These are phyloP conservation scores for Heliconius erato DNA, from an alignment of 2,888 invertebrate species.

Conservation along the genomic window DNA sequence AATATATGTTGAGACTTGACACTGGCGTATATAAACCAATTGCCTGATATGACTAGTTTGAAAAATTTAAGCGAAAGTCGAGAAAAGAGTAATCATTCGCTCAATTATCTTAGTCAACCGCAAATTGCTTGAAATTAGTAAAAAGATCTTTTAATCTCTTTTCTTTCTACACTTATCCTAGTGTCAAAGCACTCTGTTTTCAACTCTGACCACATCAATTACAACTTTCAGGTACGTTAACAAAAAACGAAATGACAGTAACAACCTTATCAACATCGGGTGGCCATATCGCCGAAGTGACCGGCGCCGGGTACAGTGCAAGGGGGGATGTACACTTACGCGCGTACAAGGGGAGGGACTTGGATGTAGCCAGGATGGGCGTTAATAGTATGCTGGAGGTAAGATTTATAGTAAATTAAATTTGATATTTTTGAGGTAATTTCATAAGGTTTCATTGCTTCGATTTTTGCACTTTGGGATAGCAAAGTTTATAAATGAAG, in stretches of 20 bases:
- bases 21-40: too few species aligned
- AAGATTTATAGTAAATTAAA: conserved; percentile 29
- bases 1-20: too few species aligned
- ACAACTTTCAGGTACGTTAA: conserved; percentile 88
- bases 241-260: conserved; percentile 99
- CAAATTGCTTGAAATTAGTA: too few species aligned
- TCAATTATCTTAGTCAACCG: too few species aligned
- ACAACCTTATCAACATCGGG: conserved; percentile 96
- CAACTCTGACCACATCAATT: neutral
- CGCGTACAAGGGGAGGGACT: conserved; percentile 89
- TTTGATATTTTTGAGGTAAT: neutral
- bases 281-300: conserved; percentile 95
- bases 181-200: neutral
- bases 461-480: too few species aligned
- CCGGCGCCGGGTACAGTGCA: conserved; percentile 96
- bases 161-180: neutral
- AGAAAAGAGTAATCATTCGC: too few species aligned
- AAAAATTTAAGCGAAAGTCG: too few species aligned
- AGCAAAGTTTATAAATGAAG: conserved; percentile 71
- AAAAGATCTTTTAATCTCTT: too few species aligned
- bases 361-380: conserved; percentile 90
- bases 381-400: conserved; percentile 94
- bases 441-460: too few species aligned
- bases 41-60: too few species aligned
- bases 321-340: conserved; percentile 92